Evolutionary conservation across 2,113 vertebrate species (phyloP).

Genomic region (Cyanoliseus patagonus): DNA sequence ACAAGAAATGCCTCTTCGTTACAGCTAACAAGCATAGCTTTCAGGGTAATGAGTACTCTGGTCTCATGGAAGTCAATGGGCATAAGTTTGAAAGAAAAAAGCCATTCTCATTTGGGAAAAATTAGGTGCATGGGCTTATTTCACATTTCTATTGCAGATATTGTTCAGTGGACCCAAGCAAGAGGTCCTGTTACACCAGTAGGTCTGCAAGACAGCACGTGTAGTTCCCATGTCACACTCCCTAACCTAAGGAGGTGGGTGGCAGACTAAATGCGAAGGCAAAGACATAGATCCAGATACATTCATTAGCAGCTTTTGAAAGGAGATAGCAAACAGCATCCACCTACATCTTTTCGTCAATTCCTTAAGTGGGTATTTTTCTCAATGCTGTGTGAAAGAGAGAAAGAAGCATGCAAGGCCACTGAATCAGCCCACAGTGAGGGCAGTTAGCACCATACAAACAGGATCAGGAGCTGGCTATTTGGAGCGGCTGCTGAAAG

Average conservation of each 20-base stretch:
- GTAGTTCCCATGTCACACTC: neutral
- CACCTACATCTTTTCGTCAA: neutral
- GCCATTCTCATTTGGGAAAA: neutral
- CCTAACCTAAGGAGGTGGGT: neutral
- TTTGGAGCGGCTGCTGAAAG: neutral
- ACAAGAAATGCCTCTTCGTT: neutral
- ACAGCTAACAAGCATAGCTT: neutral
- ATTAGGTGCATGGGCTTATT: neutral
- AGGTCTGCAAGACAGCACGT: neutral
- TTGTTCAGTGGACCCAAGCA: neutral
- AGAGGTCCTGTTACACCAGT: neutral
- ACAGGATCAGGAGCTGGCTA: neutral
- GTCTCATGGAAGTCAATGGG: neutral
- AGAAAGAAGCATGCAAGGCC: neutral
- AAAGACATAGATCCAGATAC: neutral
- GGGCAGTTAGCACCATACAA: neutral
- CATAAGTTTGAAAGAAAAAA: neutral
- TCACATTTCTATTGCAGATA: neutral
- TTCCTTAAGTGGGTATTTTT: neutral
- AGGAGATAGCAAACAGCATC: neutral
- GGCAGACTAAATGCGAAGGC: neutral
- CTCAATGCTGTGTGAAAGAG: rapidly evolving
- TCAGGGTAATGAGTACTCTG: neutral
- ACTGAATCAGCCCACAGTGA: neutral
- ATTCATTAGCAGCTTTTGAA: neutral